phyloP scores from a whole-genome alignment of 2,113 vertebrate species.

The Crotalus horridus region DNA sequence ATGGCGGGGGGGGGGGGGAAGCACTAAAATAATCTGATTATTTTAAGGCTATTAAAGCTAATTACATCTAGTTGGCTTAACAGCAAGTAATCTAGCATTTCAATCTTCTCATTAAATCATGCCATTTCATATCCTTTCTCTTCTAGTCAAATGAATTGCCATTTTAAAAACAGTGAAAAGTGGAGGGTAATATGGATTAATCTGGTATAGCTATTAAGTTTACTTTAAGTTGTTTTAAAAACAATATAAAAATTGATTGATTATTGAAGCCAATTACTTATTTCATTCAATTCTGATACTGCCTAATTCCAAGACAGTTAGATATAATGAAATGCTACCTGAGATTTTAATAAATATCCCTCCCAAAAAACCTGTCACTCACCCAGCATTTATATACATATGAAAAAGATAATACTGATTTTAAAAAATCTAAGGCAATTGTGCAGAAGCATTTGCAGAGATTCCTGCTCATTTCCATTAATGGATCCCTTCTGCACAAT shows the following conservation, averaged over 20 bases:
- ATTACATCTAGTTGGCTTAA: slow-evolving; percentile 54
- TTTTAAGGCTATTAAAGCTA: slow-evolving; percentile 43
- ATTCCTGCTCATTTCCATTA: not conserved
- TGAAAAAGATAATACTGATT: not conserved
- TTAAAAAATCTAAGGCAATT: not conserved
- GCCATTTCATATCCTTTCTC: slow-evolving; percentile 17
- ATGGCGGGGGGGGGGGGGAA: too few relatives aligned
- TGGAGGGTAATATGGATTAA: slow-evolving; percentile 8
- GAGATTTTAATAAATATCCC: too few relatives aligned
- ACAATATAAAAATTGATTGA: rapidly evolving
- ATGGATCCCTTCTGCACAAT: not conserved
- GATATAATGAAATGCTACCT: not conserved
- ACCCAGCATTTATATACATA: not conserved
- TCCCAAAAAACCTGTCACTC: too few relatives aligned
- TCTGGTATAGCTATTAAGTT: not conserved
- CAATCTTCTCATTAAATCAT: slow-evolving; percentile 55
- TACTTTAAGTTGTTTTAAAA: slow-evolving; percentile 16
- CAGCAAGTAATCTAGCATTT: slow-evolving; percentile 47
- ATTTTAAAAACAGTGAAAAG: slow-evolving; percentile 8
- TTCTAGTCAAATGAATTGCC: slow-evolving; percentile 17
- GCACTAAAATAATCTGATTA: slow-evolving; percentile 57
- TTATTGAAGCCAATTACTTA: not conserved
- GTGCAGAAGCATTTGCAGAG: not conserved
- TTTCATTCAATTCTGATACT: not conserved
- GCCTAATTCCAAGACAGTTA: not conserved